These are phyloP conservation scores for Micromesistius poutassou DNA, from an alignment of 2,797 vertebrate genomes.

Conservation along the genomic window DNA sequence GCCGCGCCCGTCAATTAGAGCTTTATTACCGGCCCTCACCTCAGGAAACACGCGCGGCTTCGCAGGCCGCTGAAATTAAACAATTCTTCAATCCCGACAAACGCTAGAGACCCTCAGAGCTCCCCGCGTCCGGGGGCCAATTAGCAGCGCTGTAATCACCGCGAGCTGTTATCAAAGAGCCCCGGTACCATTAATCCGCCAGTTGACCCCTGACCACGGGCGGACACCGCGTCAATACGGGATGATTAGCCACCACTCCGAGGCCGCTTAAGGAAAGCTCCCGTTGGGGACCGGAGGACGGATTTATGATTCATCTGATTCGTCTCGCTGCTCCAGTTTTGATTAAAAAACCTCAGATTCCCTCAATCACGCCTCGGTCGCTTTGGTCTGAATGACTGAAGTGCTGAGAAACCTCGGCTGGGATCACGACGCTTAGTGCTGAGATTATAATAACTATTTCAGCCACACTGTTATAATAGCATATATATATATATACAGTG, in stretches of 20 bases:
- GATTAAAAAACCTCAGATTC: too few relatives aligned
- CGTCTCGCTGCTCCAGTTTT: too few relatives aligned
- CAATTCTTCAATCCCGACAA: constrained; percentile 85
- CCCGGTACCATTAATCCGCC: constrained; percentile 57
- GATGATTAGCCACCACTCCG: constrained; percentile 59
- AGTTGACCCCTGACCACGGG: constrained; percentile 65
- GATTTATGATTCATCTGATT: background rate
- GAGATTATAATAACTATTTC: constrained; percentile 17
- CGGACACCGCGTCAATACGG: constrained; percentile 65
- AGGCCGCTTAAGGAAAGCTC: constrained; percentile 42
- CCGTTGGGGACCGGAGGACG: constrained; percentile 25
- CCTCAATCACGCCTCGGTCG: too few relatives aligned
- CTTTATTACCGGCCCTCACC: constrained; percentile 99
- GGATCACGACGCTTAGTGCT: constrained; percentile 21
- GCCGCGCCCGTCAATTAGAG: constrained; percentile 99
- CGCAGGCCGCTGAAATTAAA: constrained; percentile 79
- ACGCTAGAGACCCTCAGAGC: constrained; percentile 70
- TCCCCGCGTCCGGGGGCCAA: constrained; percentile 36
- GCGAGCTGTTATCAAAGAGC: background rate
- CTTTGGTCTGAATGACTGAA: too few relatives aligned
- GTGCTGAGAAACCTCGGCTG: background rate
- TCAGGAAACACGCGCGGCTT: constrained; percentile 88
- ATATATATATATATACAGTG: too few relatives aligned
- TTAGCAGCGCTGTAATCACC: constrained; percentile 11
- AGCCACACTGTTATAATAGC: too few relatives aligned